These are phyloP conservation scores for Epizoanthus illoricatus DNA, from an alignment of 92 coral and sea anemone species.

Conservation along the genomic window DNA sequence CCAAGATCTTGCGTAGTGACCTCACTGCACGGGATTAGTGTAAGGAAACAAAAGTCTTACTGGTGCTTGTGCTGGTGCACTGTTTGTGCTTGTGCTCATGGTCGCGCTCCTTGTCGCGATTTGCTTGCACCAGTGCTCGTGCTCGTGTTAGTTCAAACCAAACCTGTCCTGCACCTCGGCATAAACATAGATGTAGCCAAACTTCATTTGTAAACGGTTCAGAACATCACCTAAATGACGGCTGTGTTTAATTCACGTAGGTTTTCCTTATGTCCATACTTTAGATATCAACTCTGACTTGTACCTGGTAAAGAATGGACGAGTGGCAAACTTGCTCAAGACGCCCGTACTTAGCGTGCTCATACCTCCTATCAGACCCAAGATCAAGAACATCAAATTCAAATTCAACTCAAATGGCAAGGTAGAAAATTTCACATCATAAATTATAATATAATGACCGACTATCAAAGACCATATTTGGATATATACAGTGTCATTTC, in stretches of 20 bases:
- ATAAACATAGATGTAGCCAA: no score
- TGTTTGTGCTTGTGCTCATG: not conserved
- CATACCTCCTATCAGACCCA: slow-evolving; percentile 74
- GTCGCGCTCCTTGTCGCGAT: not conserved
- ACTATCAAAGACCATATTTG: no score
- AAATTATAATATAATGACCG: not conserved
- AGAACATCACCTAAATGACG: not conserved
- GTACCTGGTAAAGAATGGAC: slow-evolving; percentile 72
- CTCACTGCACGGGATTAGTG: not conserved
- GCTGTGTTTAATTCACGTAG: not conserved
- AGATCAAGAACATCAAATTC: slow-evolving; percentile 68
- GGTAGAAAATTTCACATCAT: slow-evolving; percentile 37
- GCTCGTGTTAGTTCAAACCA: no score
- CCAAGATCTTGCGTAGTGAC: no score
- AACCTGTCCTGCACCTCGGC: no score
- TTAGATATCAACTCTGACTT: slow-evolving; percentile 66
- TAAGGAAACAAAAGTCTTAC: not conserved
- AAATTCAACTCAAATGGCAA: slow-evolving; percentile 74
- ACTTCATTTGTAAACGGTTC: no score
- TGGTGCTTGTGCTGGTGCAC: not conserved
- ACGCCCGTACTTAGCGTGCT: slow-evolving; percentile 61
- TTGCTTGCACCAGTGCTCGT: no score
- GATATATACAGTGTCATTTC: no score
- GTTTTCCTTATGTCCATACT: not conserved
- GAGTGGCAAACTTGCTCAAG: slow-evolving; percentile 73